Base-by-base conservation (phyloP, 2,113 vertebrate species). In the Carollia perspicillata region DNA sequence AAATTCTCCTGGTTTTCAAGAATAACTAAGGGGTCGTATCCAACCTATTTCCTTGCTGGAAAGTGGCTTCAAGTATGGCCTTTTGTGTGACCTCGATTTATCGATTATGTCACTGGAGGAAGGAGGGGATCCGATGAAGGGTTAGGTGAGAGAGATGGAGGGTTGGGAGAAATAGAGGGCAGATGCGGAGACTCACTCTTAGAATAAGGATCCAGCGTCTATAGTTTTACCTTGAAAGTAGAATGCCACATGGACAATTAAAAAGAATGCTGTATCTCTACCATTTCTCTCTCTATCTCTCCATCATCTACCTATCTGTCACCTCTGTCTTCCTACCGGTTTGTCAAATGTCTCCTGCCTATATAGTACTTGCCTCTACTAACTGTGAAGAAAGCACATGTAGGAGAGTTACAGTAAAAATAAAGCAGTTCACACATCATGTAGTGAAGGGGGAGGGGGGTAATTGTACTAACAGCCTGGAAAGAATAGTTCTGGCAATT, bases 371-470 rank as follows among this genome's bases (percentile, higher is more conserved):
- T 53, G 11, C 42, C 93, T 86, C 53, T 30, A 69, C 60, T 90
- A 85, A 42, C 22, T 81, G 37, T 94, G 72, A 58, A 84, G 91
- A 91, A 23, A 17, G 42, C 20, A 55, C 2, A 40, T 33, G 58
- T 75, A 69, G 58, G 9, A 89, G n/a, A 79, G 49, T 91, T 84
- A 74, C 89, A 74, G 81, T 74, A 89, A 89, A 69, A 90, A 58
- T 30, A 93, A 88, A 91, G 30, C 78, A 26, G 35, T 53, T 60
- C 11, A 55, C 58, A 85, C 3, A 69, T 80, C 71, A 71, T 37
- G 8, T 44, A 86, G 33, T 47, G 20, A 44, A 86, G 75, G 72
- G 55, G 28, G 8, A 22, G 33, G 9, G 12, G 17, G 18, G 55
- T 63, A 47, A 88, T 49, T 75, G 35, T 42, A 72, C 53, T 60